phyloP scores from a whole-genome alignment of 2,888 invertebrate genomes.

The Metacarcinus magister region DNA sequence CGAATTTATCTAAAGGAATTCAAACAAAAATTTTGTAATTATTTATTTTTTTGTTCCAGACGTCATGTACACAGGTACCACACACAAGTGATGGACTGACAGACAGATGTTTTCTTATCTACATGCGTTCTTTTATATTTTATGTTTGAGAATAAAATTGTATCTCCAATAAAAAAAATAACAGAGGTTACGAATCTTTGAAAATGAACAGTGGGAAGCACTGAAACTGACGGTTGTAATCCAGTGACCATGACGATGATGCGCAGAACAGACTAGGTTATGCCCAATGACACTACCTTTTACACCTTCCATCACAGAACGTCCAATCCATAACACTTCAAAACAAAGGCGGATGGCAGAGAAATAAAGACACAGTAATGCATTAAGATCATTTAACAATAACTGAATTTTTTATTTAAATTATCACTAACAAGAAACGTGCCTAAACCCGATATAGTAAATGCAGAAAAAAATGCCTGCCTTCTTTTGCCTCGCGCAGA shows the following conservation, averaged over 20 bases:
- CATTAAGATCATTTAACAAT: background rate
- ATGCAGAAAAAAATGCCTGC: background rate
- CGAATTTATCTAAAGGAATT: background rate
- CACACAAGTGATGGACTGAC: background rate
- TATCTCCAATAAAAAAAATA: background rate
- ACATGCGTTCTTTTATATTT: background rate
- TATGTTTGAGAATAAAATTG: background rate
- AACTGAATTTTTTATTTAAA: background rate
- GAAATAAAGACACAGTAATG: background rate
- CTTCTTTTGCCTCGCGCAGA: background rate
- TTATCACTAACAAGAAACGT: background rate
- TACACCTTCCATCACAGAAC: background rate
- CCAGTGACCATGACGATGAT: background rate
- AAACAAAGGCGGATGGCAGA: background rate
- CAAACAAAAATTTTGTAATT: no score
- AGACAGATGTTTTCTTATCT: background rate
- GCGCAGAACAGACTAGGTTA: background rate
- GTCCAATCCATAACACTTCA: background rate
- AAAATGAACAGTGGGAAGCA: background rate
- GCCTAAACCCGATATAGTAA: background rate
- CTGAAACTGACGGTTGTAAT: background rate
- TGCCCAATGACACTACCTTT: background rate
- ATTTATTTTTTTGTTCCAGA: background rate
- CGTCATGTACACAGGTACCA: no score
- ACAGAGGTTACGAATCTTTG: background rate